Percentiles rank a stretch among this genome's conserved stretches.
These are phyloP conservation scores for Boulengeromyrus knoepffleri DNA, from an alignment of 2,113 vertebrate species.

Conservation along the genomic window DNA sequence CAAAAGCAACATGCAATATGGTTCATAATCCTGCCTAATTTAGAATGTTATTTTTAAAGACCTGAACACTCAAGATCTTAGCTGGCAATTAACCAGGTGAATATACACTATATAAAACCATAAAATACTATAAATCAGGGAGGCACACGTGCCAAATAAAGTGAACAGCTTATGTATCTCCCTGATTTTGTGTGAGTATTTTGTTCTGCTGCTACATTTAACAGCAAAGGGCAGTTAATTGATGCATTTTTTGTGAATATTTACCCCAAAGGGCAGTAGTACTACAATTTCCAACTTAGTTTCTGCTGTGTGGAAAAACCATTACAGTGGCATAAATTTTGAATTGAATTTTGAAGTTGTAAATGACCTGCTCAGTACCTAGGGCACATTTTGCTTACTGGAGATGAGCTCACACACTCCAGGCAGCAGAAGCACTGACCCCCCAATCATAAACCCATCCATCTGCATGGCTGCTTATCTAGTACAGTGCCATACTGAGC, in stretches of 20 bases:
- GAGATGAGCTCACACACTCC: not conserved
- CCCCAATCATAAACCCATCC: not conserved
- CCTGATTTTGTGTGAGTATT: not conserved
- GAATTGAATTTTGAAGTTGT: not conserved
- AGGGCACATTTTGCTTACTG: not conserved
- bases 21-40: not conserved
- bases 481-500: not conserved
- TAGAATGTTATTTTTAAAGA: not conserved
- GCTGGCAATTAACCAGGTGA: not conserved
- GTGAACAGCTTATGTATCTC: not conserved
- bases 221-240: not conserved
- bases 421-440: not conserved
- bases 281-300: not conserved
- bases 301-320: not conserved
- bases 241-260: not conserved
- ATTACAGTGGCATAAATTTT: not conserved
- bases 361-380: not conserved
- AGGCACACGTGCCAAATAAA: not conserved
- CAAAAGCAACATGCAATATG: not conserved
- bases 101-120: not conserved
- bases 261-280: not conserved
- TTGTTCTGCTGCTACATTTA: not conserved
- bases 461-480: not conserved
- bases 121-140: not conserved
- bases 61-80: not conserved